These are phyloP conservation scores for Bombus difficillimus DNA, from an alignment of 1,140 invertebrate species.

Conservation along the genomic window DNA sequence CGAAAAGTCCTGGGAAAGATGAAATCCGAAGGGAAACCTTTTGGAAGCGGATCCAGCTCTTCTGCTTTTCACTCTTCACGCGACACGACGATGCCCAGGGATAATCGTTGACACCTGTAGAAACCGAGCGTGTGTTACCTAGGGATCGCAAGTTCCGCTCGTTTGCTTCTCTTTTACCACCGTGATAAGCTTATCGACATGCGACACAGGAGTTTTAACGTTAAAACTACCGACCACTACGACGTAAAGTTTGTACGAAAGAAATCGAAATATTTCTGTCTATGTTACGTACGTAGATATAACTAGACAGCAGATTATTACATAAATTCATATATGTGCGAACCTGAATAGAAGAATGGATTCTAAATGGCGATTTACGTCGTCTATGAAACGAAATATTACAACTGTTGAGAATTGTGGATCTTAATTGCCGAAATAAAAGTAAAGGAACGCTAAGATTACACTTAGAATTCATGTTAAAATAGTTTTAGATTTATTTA, in stretches of 20 bases:
- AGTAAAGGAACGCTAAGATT: no score
- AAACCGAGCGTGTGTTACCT: background rate
- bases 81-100: background rate
- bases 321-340: no score
- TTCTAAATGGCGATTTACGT: no score
- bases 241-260: background rate
- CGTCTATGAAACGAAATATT: no score
- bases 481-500: no score
- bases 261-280: background rate
- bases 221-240: background rate
- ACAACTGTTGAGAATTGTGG: no score
- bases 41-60: background rate
- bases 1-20: constrained; percentile 8
- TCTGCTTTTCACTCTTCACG: background rate
- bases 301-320: no score
- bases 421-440: no score
- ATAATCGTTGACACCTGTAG: constrained; percentile 46
- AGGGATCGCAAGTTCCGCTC: background rate
- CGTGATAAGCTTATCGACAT: background rate
- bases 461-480: no score
- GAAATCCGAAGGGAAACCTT: constrained; percentile 19
- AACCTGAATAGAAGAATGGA: no score
- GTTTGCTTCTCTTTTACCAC: background rate
- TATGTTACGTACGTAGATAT: no score
- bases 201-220: background rate